Base-by-base conservation (phyloP, 2,113 vertebrate genomes). In the Centropus unirufus region DNA sequence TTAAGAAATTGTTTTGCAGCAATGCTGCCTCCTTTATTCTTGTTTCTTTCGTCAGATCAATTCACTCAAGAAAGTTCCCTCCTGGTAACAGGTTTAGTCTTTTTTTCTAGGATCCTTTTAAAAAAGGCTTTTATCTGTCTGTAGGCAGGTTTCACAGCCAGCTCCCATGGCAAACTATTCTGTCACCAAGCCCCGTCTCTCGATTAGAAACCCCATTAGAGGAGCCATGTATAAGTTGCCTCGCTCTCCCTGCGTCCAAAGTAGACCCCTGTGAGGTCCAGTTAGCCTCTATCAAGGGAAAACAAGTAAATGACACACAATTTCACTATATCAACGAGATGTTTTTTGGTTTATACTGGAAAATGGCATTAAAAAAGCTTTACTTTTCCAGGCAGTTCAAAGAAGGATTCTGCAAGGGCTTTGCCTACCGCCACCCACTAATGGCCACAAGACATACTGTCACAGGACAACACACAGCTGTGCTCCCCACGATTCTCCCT, bases 81-180 rank as follows among this genome's bases (percentile, higher is more conserved):
- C 47, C 26, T 40, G 26, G 29, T 63, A 89, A 75, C 27, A 57
- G 14, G 26, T 82, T 93, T 89, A 34, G 9, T 59, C 21, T 26
- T 95, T 92, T 92, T 79, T 42, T 46, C 26, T 7, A 44, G 13
- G 26, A 69, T 49, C 63, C 21, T 79, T 81, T 90, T 46, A 46
- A 82, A 83, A 95, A 93, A 83, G 30, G 11, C 27, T 90, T 92
- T 72, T 87, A 77, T 34, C 20, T 51, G 51, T 66, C 59, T 79
- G 69, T 30, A 86, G 72, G 66, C 74, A 88, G 59, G 36, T 87
- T 96, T 95, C 22, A 49, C 75, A 83, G 67, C 73, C 73, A n/a
- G 90, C 46, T 83, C 81, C 75, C 36, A 39, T 39, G 86, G 75
- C 57, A 78, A 88, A 87, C 52, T 54, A 59, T 62, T 64, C 64